These are phyloP conservation scores for Drosophila dives DNA, from an alignment of 2,888 invertebrate species.

Conservation along the genomic window DNA sequence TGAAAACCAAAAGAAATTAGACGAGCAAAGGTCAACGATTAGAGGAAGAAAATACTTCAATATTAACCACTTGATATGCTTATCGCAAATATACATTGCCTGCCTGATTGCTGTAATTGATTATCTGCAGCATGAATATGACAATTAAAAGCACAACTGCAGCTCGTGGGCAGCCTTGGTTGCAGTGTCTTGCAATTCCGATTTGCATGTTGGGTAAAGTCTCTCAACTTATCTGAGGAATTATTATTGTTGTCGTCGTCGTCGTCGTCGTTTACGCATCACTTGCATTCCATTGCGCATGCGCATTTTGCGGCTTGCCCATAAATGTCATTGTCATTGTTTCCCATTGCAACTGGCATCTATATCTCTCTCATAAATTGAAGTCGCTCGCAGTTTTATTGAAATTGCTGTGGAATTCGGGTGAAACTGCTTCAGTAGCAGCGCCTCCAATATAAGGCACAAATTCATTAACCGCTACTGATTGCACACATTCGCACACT, in stretches of 20 bases:
- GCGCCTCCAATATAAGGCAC: conserved; percentile 11
- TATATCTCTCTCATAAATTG: conserved; percentile 21
- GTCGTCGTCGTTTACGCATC: conserved; percentile 20
- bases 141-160: conserved; percentile 19
- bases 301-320: conserved; percentile 24
- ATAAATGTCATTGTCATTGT: conserved; percentile 1
- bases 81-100: conserved; percentile 35
- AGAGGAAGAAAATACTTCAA: conserved; percentile 34
- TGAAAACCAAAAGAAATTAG: conserved; percentile 2
- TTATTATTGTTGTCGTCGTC: background rate
- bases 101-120: conserved; percentile 28
- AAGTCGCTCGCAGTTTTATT: conserved; percentile 25
- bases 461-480: conserved; percentile 33
- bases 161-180: conserved; percentile 9
- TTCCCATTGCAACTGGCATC: conserved; percentile 6
- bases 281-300: conserved; percentile 44
- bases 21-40: conserved; percentile 25
- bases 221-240: conserved; percentile 12
- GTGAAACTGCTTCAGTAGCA: conserved; percentile 2
- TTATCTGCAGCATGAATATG: conserved; percentile 28
- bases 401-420: conserved; percentile 10
- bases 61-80: conserved; percentile 33
- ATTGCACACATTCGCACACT: background rate
- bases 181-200: conserved; percentile 20
- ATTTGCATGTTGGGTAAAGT: conserved; percentile 48